Percentiles rank a stretch among this genome's conserved stretches.
phyloP scores from a whole-genome alignment of 2,113 vertebrate genomes.

The Grantiella picta region DNA sequence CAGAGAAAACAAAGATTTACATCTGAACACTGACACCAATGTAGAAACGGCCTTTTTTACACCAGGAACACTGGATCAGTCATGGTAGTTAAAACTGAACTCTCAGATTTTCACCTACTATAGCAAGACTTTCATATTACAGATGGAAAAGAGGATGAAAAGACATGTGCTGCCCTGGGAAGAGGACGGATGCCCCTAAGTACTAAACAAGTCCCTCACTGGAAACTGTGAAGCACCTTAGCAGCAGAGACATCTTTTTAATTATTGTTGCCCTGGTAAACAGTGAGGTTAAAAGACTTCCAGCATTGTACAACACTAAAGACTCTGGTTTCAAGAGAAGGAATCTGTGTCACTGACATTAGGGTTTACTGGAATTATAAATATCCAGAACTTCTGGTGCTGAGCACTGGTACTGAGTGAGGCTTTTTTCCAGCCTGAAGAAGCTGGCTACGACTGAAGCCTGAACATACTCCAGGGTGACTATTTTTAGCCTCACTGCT shows the following conservation, averaged over 20 bases:
- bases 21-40: accelerated
- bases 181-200: not conserved
- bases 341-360: not conserved
- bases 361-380: not conserved
- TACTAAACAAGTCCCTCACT: not conserved
- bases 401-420: not conserved
- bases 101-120: not conserved
- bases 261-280: not conserved
- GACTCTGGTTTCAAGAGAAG: not conserved
- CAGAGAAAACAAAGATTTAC: not conserved
- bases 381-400: not conserved
- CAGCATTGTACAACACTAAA: accelerated
- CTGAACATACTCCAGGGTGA: not conserved
- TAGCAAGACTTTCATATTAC: not conserved
- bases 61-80: not conserved
- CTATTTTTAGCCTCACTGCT: slow-evolving; percentile 28
- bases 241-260: not conserved
- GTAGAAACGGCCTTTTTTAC: not conserved
- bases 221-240: not conserved
- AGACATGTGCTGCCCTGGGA: not conserved
- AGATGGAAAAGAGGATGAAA: not conserved
- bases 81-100: not conserved
- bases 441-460: not conserved
- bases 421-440: not conserved
- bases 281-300: not conserved